phyloP scores from a whole-genome alignment of 2,797 vertebrate genomes.

The Alectoris magna region DNA sequence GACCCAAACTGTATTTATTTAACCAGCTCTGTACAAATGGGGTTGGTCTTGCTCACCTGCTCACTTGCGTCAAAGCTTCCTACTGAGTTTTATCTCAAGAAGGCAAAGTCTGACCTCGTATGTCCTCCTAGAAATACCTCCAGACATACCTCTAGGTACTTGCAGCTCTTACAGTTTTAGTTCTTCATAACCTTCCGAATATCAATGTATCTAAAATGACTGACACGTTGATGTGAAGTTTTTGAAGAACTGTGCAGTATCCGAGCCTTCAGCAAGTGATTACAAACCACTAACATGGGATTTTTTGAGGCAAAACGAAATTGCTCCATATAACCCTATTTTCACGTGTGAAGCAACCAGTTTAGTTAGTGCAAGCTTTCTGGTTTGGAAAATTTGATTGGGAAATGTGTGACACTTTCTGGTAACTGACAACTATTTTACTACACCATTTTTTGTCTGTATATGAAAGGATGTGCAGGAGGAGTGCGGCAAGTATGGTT shows the following conservation, averaged over 20 bases:
- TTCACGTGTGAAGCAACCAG: background rate
- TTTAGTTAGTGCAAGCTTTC: background rate
- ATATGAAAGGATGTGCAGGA: accelerated
- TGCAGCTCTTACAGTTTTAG: background rate
- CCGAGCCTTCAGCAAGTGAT: background rate
- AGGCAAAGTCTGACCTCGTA: background rate
- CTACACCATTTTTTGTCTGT: background rate
- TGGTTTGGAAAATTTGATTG: background rate
- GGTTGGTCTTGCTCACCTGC: background rate
- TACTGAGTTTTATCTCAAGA: background rate
- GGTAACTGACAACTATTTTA: background rate
- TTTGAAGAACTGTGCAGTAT: background rate
- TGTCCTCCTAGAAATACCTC: background rate
- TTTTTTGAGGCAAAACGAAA: background rate
- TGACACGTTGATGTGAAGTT: background rate
- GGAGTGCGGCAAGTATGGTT: background rate
- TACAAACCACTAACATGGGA: background rate
- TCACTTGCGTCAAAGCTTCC: background rate
- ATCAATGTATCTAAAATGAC: background rate
- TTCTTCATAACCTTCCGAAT: background rate
- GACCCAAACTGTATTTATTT: background rate
- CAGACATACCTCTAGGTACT: background rate
- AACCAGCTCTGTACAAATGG: background rate
- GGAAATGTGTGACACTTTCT: background rate
- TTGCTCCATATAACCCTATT: background rate